Conservation (phyloP, 1,140 invertebrate genomes). For the Oedothorax gibbosus region DNA sequence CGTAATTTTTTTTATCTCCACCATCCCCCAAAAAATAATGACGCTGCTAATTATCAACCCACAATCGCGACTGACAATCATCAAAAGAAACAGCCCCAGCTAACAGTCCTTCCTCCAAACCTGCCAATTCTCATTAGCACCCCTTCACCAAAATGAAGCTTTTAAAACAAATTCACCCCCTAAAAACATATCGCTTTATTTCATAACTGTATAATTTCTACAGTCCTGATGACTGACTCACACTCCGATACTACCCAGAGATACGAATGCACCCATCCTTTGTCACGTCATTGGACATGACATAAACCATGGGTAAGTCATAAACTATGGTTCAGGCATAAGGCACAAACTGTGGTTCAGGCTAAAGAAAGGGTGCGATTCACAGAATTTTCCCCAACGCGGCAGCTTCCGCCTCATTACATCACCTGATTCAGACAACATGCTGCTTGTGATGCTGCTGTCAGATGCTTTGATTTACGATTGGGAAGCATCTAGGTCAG, state of each 20-base stretch:
- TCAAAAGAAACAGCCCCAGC: too few relatives aligned
- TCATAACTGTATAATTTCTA: too few relatives aligned
- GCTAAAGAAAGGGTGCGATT: slow-evolving; percentile 38
- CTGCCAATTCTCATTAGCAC: too few relatives aligned
- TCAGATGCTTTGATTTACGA: slow-evolving; percentile 48
- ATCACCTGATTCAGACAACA: slow-evolving; percentile 51
- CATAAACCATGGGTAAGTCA: slow-evolving; percentile 39
- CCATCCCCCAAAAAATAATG: too few relatives aligned
- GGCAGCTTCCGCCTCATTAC: slow-evolving; percentile 36
- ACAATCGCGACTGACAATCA: too few relatives aligned
- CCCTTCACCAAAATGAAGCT: too few relatives aligned
- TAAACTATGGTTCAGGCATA: not conserved
- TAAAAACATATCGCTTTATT: too few relatives aligned
- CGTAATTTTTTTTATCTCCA: too few relatives aligned
- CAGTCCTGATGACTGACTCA: too few relatives aligned
- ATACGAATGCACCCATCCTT: slow-evolving; percentile 3
- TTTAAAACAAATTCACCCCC: too few relatives aligned
- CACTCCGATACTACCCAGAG: slow-evolving; percentile 15
- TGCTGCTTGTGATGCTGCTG: slow-evolving; percentile 31
- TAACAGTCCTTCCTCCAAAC: too few relatives aligned
- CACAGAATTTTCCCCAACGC: not conserved
- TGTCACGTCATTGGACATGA: slow-evolving; percentile 50
- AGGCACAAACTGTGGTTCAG: slow-evolving; percentile 37
- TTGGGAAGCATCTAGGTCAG: slow-evolving; percentile 40
- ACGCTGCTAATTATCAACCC: too few relatives aligned